phyloP scores from a whole-genome alignment of 2,888 invertebrate genomes.

The Pseudococcus jackbeardsleyi region DNA sequence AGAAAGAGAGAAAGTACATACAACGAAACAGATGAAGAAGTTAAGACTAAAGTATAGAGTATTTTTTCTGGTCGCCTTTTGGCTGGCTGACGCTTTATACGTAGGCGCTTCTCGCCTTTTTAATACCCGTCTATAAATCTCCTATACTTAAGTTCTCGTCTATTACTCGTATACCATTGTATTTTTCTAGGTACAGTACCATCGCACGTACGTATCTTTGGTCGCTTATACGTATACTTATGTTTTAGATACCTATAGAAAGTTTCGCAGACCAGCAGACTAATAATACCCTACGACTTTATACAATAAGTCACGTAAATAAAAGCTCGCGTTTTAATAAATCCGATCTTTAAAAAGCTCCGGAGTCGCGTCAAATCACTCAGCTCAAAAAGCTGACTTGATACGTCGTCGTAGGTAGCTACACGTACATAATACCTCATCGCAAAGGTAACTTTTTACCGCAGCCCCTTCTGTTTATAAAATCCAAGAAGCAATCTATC shows the following conservation, averaged over 20 bases:
- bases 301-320: background rate
- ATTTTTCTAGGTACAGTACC: background rate
- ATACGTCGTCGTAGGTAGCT: background rate
- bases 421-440: slow-evolving; percentile 9
- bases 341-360: background rate
- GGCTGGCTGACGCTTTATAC: slow-evolving; percentile 10
- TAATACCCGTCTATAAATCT: slow-evolving; percentile 10
- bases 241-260: background rate
- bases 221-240: background rate
- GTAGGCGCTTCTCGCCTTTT: slow-evolving; percentile 10
- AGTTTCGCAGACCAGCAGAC: background rate
- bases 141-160: background rate
- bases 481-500: slow-evolving; percentile 25
- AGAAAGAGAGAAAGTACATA: background rate
- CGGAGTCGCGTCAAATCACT: background rate
- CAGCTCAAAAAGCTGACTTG: background rate
- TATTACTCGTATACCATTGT: background rate
- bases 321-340: background rate
- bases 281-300: background rate
- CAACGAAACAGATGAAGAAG: background rate
- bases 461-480: background rate
- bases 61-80: slow-evolving; percentile 10
- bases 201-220: background rate
- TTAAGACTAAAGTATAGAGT: slow-evolving; percentile 10
- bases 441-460: slow-evolving; percentile 4